These are phyloP conservation scores for Papilio protenor DNA, from an alignment of 2,888 invertebrate genomes.

Conservation along the genomic window DNA sequence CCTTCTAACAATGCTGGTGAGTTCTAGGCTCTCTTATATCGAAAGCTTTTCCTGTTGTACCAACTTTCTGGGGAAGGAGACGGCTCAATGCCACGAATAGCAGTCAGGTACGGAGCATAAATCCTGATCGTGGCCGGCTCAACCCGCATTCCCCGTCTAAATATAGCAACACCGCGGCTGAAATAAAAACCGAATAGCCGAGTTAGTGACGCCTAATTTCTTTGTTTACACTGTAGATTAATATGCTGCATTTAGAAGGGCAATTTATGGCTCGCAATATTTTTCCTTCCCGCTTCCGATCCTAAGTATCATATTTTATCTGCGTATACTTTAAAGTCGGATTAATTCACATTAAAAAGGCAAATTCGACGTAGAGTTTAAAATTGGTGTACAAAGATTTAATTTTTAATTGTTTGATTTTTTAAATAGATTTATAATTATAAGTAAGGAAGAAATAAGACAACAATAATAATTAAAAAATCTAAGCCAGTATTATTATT, in stretches of 20 bases:
- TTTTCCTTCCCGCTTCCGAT: conserved; percentile 33
- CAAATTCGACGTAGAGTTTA: neutral
- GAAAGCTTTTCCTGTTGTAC: conserved; percentile 43
- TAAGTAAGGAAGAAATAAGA: neutral
- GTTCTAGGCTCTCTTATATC: neutral
- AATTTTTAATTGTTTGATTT: neutral
- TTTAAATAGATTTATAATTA: neutral
- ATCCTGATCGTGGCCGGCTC: conserved; percentile 56
- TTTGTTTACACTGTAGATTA: conserved; percentile 48
- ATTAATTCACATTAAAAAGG: neutral
- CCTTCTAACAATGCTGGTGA: neutral
- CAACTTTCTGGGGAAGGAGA: conserved; percentile 47
- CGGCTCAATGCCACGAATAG: conserved; percentile 58
- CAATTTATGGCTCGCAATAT: conserved; percentile 30
- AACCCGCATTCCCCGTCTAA: conserved; percentile 64
- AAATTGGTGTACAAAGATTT: neutral
- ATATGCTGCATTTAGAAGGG: conserved; percentile 28
- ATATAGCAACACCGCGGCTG: conserved; percentile 54
- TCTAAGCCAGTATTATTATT: too few species aligned
- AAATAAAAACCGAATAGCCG: conserved; percentile 57
- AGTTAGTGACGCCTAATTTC: conserved; percentile 45
- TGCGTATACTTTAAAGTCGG: neutral
- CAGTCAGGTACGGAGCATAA: conserved; percentile 63
- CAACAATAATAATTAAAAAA: too few species aligned
- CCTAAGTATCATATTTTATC: conserved; percentile 21